Evolutionary conservation across 2,888 invertebrate species (phyloP), one percentile per base, ranked within the genome.

Genomic region (Xylota segnis): DNA sequence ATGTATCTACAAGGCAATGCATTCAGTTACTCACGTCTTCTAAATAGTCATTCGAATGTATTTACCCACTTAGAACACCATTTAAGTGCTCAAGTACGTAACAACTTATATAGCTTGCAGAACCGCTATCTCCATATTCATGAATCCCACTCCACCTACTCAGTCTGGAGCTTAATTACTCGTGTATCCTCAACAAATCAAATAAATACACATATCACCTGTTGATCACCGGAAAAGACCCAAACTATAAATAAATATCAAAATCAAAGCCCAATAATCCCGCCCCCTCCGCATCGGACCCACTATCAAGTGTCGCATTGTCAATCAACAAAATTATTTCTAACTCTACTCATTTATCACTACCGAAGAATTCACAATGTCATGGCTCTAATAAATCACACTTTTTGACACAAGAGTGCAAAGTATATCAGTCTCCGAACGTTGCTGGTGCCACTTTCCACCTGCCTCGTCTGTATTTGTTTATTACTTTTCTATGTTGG

Each of bases 361-460:
- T 16, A 34, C 0, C 18, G 5, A 32, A 63, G 5, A 37, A 27
- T 23, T 10, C 2, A 14, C 50, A 12, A 7, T 37, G 34, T 50
- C n/a, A 66, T 27, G 40, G 5, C 5, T 40, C 27, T 16, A 34
- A 68, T 68, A 40, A 50, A 68, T 68, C 54, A 40, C 54, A 68
- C 16, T 2, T 27, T 40, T 40, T 29, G 27, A 40, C 37, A 37
- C 14, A 9, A 23, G 6, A 40, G 14, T 66, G 23, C 27, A 14
- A 54, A 29, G 10, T 52, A 23, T 5, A 6, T 4, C 29, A 18
- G 32, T 32, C 12, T 32, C 32, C 29, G 14, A 37, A 16, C 16
- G 34, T 27, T 61, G 50, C 27, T 27, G 34, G 37, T 61, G 50
- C 16, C 61, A 37, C 52, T 40, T n/a, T 59, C n/a, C 18, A 40